These are phyloP conservation scores for Podarcis lilfordi DNA, from an alignment of 2,797 vertebrate species.

Conservation along the genomic window DNA sequence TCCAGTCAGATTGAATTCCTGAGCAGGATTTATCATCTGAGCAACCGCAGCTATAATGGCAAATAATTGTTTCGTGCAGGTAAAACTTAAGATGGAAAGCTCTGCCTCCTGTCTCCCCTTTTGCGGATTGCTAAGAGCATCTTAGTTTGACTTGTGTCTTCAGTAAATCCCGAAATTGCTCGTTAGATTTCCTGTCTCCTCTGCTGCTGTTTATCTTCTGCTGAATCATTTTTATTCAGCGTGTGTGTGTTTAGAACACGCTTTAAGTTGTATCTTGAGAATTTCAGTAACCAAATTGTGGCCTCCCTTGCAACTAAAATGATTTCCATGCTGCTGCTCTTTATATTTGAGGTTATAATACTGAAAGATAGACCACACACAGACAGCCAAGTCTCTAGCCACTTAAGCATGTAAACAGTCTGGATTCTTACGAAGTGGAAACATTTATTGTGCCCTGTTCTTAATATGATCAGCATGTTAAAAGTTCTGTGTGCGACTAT, in stretches of 20 bases:
- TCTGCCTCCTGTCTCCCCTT: background rate
- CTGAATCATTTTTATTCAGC: conserved; percentile 10
- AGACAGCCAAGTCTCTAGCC: conserved; percentile 82
- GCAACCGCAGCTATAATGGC: background rate
- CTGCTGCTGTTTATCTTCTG: background rate
- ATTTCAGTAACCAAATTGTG: conserved; percentile 64
- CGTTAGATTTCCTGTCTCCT: conserved; percentile 18
- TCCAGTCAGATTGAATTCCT: background rate
- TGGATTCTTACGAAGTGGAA: conserved; percentile 84
- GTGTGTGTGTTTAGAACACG: conserved; percentile 10
- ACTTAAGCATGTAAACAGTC: conserved; percentile 85
- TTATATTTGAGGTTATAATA: conserved; percentile 79
- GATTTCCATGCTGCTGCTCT: conserved; percentile 83
- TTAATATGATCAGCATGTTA: conserved; percentile 84
- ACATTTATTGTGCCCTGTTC: conserved; percentile 78
- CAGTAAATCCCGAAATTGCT: background rate
- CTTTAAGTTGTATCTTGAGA: conserved; percentile 52
- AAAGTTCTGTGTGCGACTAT: conserved; percentile 79
- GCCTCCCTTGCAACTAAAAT: conserved; percentile 71
- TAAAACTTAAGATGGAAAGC: background rate
- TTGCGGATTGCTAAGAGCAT: background rate
- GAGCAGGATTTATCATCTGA: background rate
- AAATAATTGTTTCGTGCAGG: background rate
- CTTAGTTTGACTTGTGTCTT: conserved; percentile 20
- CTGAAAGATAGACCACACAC: conserved; percentile 92